phyloP scores from a whole-genome alignment of 53 echinoderm and acorn worm genomes.

The Pentamera pediparva region DNA sequence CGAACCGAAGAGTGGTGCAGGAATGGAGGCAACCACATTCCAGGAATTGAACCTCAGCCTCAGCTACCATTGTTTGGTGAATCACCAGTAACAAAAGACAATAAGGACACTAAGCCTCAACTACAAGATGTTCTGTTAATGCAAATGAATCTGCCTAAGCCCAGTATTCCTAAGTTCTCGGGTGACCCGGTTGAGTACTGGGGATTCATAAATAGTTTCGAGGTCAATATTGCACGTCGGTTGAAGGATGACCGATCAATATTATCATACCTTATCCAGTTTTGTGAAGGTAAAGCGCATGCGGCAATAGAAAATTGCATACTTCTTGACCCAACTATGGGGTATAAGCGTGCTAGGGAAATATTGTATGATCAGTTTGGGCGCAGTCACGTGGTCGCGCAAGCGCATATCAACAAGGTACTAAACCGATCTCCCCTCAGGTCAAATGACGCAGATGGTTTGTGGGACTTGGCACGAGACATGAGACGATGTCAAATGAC shows the following conservation, averaged over 20 bases:
- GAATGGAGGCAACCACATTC: neutral
- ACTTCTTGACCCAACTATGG: slow-evolving; percentile 25
- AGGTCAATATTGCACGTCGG: slow-evolving; percentile 39
- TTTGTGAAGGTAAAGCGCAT: slow-evolving; percentile 43
- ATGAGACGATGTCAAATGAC: slow-evolving; percentile 69
- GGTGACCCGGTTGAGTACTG: slow-evolving; percentile 64
- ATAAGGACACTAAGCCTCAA: neutral
- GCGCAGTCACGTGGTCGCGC: slow-evolving; percentile 44
- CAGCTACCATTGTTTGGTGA: neutral
- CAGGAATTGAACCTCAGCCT: neutral
- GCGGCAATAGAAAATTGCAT: slow-evolving; percentile 43
- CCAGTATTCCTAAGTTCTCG: slow-evolving; percentile 43
- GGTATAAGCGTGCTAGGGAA: slow-evolving; percentile 24
- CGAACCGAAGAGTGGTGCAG: slow-evolving; percentile 35
- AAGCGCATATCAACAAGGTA: slow-evolving; percentile 37
- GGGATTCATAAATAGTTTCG: slow-evolving; percentile 50
- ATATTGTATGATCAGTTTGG: slow-evolving; percentile 64
- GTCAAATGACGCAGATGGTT: slow-evolving; percentile 14
- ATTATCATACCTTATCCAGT: slow-evolving; percentile 50
- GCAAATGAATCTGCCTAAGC: slow-evolving; percentile 61
- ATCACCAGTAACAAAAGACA: neutral
- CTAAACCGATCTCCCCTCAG: slow-evolving; percentile 34
- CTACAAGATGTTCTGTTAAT: slow-evolving; percentile 29
- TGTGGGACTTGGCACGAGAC: slow-evolving; percentile 59
- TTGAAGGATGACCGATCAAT: slow-evolving; percentile 21